Evolutionary conservation across 2,888 invertebrate species (phyloP).

Genomic region (Drosophila stalkeri): DNA sequence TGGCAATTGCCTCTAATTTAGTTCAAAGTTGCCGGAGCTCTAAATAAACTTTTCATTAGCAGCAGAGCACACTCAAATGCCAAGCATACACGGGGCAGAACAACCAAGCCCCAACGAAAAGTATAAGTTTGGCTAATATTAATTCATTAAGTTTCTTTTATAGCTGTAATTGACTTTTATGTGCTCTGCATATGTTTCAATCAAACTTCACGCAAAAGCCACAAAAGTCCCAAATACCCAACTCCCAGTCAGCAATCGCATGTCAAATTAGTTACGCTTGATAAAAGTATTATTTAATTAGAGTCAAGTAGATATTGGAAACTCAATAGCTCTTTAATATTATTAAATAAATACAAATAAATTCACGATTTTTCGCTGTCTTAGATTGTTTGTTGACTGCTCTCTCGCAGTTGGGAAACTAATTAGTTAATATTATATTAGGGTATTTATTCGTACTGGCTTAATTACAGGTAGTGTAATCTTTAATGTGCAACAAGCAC

Average conservation of each 20-base stretch:
- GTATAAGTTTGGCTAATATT: constrained; percentile 55
- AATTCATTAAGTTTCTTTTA: constrained; percentile 67
- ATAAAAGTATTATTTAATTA: not conserved
- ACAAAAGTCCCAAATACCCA: not conserved
- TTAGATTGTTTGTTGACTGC: rapidly evolving
- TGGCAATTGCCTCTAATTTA: constrained; percentile 80
- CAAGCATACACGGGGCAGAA: constrained; percentile 10
- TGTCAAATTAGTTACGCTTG: not conserved
- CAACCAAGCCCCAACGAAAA: constrained; percentile 5
- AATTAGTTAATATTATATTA: not conserved
- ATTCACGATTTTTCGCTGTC: not conserved
- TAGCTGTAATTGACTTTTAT: constrained; percentile 58
- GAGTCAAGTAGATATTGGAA: too few species aligned
- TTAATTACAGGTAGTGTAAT: not conserved
- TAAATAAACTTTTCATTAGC: constrained; percentile 80
- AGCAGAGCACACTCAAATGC: constrained; percentile 29
- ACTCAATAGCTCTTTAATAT: too few species aligned
- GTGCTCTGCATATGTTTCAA: constrained; percentile 66
- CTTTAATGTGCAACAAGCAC: constrained; percentile 40
- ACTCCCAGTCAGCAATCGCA: not conserved
- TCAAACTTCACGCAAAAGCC: constrained; percentile 49
- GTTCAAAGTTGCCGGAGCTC: constrained; percentile 70
- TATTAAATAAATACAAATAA: not conserved
- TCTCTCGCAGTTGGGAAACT: too few species aligned
- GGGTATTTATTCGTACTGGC: constrained; percentile 12